phyloP scores from a whole-genome alignment of 1,140 invertebrate genomes.

The Adoxophyes honmai region DNA sequence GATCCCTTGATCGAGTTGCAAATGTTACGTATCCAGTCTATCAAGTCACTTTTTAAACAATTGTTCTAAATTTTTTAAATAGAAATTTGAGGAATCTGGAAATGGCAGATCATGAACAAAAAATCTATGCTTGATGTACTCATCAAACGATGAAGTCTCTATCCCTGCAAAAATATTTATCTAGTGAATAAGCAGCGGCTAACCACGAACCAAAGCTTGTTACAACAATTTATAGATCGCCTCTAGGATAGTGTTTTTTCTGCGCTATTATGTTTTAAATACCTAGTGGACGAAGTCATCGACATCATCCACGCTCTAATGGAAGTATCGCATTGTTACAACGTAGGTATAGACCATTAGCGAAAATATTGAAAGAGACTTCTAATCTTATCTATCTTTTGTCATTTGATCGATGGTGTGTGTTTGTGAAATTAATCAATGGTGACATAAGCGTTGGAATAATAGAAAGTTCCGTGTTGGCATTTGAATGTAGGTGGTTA shows the following conservation, averaged over 20 bases:
- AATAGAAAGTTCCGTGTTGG: not conserved
- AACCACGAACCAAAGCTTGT: conserved; percentile 1
- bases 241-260: conserved; percentile 8
- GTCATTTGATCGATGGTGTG: conserved; percentile 28
- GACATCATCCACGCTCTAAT: not conserved
- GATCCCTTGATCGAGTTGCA: too few relatives aligned
- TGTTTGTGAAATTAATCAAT: conserved; percentile 14
- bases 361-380: conserved; percentile 33
- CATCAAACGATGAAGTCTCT: too few relatives aligned
- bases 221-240: conserved; percentile 8
- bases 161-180: too few relatives aligned
- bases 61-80: too few relatives aligned
- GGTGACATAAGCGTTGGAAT: conserved; percentile 25
- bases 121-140: too few relatives aligned
- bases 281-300: conserved; percentile 3
- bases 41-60: too few relatives aligned
- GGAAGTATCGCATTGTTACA: too few relatives aligned
- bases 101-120: too few relatives aligned
- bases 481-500: not conserved
- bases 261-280: conserved; percentile 8
- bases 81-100: too few relatives aligned
- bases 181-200: not conserved
- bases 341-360: conserved; percentile 23
- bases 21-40: too few relatives aligned
- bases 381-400: conserved; percentile 25